These are phyloP conservation scores for Heliocidaris erythrogramma DNA, from an alignment of 35 echinoderm and acorn worm genomes.

Conservation along the genomic window DNA sequence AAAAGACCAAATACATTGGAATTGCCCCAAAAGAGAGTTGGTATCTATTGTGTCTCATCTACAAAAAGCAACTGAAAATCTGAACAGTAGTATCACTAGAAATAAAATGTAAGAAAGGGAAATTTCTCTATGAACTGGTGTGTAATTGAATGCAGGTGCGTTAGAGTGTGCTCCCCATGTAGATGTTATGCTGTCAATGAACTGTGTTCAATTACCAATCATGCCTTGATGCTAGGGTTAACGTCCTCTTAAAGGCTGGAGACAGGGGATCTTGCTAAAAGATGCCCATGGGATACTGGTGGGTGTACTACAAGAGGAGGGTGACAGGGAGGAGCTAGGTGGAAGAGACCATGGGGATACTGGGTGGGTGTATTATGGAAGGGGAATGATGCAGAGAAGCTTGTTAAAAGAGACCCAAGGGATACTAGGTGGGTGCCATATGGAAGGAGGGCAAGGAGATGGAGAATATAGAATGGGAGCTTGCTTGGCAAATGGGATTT, in stretches of 20 bases:
- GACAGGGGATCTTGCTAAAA: neutral
- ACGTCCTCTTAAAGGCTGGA: neutral
- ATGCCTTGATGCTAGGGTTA: neutral
- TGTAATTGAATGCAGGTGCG: neutral
- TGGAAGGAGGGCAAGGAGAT: neutral
- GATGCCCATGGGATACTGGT: too few relatives aligned
- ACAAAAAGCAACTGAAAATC: too few relatives aligned
- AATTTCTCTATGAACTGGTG: neutral
- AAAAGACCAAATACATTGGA: too few relatives aligned
- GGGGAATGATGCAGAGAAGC: neutral
- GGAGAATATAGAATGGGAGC: neutral
- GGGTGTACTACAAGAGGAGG: too few relatives aligned
- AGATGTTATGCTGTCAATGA: conserved; percentile 16
- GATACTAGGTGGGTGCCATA: neutral
- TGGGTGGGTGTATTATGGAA: too few relatives aligned
- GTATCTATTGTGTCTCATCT: too few relatives aligned
- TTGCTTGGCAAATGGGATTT: neutral
- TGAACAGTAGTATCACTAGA: too few relatives aligned
- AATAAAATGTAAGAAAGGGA: too few relatives aligned
- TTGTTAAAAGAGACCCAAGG: neutral
- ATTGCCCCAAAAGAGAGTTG: too few relatives aligned
- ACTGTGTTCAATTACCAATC: conserved; percentile 13
- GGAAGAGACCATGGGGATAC: too few relatives aligned
- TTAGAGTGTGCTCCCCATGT: neutral
- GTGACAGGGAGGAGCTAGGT: too few relatives aligned